Conservation (phyloP, 2,888 invertebrate species). For the Hanleya hanleyi region DNA sequence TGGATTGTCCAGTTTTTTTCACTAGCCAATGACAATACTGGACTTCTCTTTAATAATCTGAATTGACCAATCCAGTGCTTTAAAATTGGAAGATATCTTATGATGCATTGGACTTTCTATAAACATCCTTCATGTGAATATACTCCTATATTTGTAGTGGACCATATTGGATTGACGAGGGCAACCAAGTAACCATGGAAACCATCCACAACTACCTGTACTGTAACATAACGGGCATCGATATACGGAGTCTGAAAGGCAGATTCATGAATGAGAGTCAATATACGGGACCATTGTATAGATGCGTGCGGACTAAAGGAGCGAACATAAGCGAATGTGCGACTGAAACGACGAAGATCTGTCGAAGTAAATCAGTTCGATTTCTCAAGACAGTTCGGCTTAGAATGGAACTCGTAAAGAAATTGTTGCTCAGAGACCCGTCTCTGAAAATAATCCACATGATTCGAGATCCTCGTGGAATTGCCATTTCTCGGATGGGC, state of each 20-base stretch:
- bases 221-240: not conserved
- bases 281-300: not conserved
- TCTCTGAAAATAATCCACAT: not conserved
- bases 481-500: not conserved
- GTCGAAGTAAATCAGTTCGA: not conserved
- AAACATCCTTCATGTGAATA: too few species aligned
- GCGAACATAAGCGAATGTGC: not conserved
- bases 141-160: not conserved
- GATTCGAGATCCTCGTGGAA: not conserved
- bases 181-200: not conserved
- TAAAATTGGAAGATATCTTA: too few species aligned
- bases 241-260: not conserved
- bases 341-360: not conserved
- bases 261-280: not conserved
- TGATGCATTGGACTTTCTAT: too few species aligned
- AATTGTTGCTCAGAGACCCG: not conserved
- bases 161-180: not conserved
- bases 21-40: too few species aligned
- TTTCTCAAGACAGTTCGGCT: not conserved
- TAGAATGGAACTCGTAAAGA: not conserved
- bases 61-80: too few species aligned
- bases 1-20: too few species aligned
- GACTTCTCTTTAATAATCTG: too few species aligned
- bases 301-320: not conserved
- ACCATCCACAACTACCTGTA: not conserved